phyloP scores from a whole-genome alignment of 2,888 invertebrate species.

The Meandrusa payeni region DNA sequence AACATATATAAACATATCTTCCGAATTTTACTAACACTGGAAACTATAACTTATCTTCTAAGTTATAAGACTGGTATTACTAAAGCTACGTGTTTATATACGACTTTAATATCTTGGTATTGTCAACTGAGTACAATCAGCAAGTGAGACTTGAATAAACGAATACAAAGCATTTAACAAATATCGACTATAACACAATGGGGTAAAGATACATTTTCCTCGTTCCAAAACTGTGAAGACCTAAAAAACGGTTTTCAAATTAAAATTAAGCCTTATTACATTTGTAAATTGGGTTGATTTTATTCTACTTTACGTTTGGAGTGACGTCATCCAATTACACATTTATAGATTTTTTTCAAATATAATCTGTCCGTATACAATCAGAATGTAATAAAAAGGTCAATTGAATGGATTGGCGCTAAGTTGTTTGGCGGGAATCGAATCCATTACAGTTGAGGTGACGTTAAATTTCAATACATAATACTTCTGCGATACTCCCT shows the following conservation, averaged over 20 bases:
- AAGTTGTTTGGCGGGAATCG: neutral
- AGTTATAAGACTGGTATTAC: too few species aligned
- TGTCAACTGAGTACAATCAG: neutral
- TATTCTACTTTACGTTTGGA: too few species aligned
- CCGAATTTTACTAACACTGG: too few species aligned
- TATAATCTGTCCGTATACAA: constrained; percentile 13
- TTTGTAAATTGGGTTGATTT: neutral
- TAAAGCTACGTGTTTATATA: too few species aligned
- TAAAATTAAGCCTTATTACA: neutral
- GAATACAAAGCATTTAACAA: neutral
- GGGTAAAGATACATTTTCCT: constrained; percentile 1
- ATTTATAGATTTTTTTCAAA: constrained; percentile 3
- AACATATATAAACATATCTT: too few species aligned
- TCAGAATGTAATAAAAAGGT: constrained; percentile 5
- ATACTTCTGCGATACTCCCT: too few species aligned
- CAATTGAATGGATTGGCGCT: constrained; percentile 1
- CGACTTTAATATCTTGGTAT: neutral
- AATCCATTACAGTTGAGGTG: too few species aligned
- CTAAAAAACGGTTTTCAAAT: too few species aligned
- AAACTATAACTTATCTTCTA: too few species aligned
- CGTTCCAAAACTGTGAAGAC: neutral
- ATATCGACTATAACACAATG: neutral
- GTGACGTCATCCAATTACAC: constrained; percentile 18
- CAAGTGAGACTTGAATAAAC: constrained; percentile 13
- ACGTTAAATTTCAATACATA: too few species aligned